Base-by-base conservation (phyloP, 2,113 vertebrate genomes). In the Brachionichthys hirsutus region DNA sequence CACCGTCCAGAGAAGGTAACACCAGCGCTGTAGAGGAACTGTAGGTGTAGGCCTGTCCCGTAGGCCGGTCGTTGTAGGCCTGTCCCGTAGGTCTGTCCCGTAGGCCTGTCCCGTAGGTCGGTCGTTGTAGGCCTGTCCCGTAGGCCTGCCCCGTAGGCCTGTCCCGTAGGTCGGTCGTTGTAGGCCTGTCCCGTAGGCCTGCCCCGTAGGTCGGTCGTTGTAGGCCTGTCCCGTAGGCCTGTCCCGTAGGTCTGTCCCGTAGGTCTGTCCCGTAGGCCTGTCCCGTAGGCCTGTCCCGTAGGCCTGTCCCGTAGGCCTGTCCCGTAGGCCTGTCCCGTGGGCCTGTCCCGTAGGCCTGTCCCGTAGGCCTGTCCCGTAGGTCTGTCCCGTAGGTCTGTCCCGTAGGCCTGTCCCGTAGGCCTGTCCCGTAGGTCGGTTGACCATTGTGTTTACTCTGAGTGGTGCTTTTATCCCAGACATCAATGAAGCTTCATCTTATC, bases 1-100 rank as follows among this genome's bases (percentile, higher is more conserved):
- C 83, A 6, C 87, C 82, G 7, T 88, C 87, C 17, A 84, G 78
- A 81, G 84, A 88, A 88, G 85, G 87, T 88, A 89, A 84, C 34
- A 4, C 11, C 24, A 16, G n/a, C n/a, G 15, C 30, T 11, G 16
- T 44, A n/a, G n/a, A n/a, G 15, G 43, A 20, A 19, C 15, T 11
- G 16, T 12, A 12, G 18, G 12, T 19, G 46, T 19, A 13, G 12
- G 47, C 12, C 17, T 20, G 19, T 49, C 3, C 13, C 12, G 19
- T 15, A 50, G 54, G n/a, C 1, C 12, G 9, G 40, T 42, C 9
- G 40, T 42, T 38, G 45, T 60, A 42, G 45, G n/a, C 24, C 17
- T 38, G 36, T 38, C 4, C 2, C 55, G 55, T 9, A 16, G 34
- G 16, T 34, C 14, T 54, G 4, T 38, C 4, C 4, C 10, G 36